Evolutionary conservation across 2,113 vertebrate genomes (phyloP), one percentile per base, ranked within the genome.

Genomic region (Tachysurus fulvidraco): DNA sequence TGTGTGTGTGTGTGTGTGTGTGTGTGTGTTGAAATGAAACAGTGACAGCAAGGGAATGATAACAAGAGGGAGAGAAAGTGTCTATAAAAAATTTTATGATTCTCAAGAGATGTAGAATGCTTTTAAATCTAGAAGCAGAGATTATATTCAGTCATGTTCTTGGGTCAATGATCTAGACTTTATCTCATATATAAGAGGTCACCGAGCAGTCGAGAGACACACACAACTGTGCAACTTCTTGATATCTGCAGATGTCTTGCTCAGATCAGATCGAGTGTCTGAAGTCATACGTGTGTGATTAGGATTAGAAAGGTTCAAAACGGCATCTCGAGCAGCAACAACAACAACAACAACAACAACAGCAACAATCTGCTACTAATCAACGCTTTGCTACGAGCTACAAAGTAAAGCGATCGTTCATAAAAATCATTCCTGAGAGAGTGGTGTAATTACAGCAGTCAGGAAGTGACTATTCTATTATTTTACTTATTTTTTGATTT

Each of bases 51-150:
- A 73, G 69, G 59, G 30, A 59, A 11, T 57, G 36, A 60, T 50
- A 67, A 52, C 62, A 28, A 62, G 67, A 69, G 30, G 50, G 12
- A 46, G 19, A 74, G 0, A 77, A 44, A 25, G 28, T 16, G 0
- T 50, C 13, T 5, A 28, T 46, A 65, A 57, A 25, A 65, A 25
- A 36, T 41, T 54, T 17, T 62, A 41, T 17, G 50, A 41, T 30
- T 44, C 73, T 59, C n/a, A 14, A 44, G 36, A 46, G 55, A 57
- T 11, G 28, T 23, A 10, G 74, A 14, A 16, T 73, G 73, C 30
- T 60, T 86, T 67, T 65, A 64, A 25, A 83, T 52, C 59, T 80
- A 86, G 81, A 21, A 46, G 21, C 71, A 74, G 19, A 7, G 41
- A 41, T 73, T 73, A 11, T 25, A 44, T 74, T 74, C 19, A 5